Conservation (phyloP, 2,113 vertebrate genomes). For the Pseudonaja textilis region DNA sequence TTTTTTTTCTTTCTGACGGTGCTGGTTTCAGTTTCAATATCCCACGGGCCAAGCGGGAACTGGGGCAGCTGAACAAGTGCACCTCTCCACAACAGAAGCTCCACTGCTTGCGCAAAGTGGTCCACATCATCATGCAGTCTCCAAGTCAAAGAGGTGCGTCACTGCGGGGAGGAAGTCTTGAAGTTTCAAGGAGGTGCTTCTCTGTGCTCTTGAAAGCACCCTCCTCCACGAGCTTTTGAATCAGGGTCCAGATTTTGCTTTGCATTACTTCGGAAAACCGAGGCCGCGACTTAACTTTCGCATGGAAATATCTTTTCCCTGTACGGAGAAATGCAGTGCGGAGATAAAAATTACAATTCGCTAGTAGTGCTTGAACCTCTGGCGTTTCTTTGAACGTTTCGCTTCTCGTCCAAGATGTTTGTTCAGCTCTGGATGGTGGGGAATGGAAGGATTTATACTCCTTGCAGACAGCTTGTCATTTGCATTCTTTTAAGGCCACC, state of each 20-base stretch:
- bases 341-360: not conserved
- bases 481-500: too few species aligned
- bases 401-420: too few species aligned
- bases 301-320: not conserved
- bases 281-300: not conserved
- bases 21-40: slow-evolving; percentile 84
- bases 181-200: not conserved
- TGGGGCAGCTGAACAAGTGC: slow-evolving; percentile 88
- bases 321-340: not conserved
- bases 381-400: not conserved
- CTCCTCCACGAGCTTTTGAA: not conserved
- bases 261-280: not conserved
- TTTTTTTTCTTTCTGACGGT: slow-evolving; percentile 1
- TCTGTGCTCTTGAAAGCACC: not conserved
- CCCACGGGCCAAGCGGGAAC: slow-evolving; percentile 87
- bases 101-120: slow-evolving; percentile 84
- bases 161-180: not conserved
- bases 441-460: too few species aligned
- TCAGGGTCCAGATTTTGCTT: not conserved
- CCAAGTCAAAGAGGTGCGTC: slow-evolving; percentile 82
- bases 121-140: slow-evolving; percentile 84
- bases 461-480: too few species aligned
- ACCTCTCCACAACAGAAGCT: slow-evolving; percentile 93
- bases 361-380: not conserved
- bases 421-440: too few species aligned